These are phyloP conservation scores for Drosophila longiperda DNA, from an alignment of 2,888 invertebrate species.

Conservation along the genomic window DNA sequence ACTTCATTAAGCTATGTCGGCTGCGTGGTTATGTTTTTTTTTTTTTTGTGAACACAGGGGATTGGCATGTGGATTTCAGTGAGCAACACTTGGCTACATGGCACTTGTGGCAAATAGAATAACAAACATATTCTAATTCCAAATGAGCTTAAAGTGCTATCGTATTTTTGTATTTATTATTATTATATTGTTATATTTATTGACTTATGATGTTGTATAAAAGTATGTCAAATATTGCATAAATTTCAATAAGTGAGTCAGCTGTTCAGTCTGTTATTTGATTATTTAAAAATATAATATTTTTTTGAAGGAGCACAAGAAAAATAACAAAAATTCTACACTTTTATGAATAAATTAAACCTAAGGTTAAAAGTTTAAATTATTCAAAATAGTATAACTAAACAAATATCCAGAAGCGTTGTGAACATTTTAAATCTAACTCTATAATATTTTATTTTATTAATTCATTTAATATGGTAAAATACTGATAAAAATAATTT, in stretches of 20 bases:
- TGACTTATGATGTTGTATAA: neutral
- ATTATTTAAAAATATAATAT: neutral
- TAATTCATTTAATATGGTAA: conserved; percentile 3
- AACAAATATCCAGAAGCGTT: neutral
- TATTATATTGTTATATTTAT: too few relatives aligned
- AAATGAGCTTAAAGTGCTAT: neutral
- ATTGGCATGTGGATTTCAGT: conserved; percentile 1
- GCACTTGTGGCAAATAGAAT: neutral
- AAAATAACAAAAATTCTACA: neutral
- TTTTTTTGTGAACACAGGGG: conserved; percentile 7
- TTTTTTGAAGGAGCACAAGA: neutral
- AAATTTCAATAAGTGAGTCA: neutral
- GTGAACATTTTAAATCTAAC: neutral
- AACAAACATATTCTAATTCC: neutral
- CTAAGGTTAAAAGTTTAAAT: neutral
- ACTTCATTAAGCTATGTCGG: conserved; percentile 79
- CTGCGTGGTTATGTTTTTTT: conserved; percentile 16
- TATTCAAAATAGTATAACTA: neutral
- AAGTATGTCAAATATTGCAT: neutral
- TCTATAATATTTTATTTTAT: neutral
- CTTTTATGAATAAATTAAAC: neutral
- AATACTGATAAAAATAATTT: conserved; percentile 36
- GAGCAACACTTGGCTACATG: neutral
- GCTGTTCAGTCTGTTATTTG: neutral
- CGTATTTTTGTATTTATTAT: neutral